Evolutionary conservation across 2,113 vertebrate genomes (phyloP), one percentile per base, ranked within the genome.

Genomic region (Hyperoodon ampullatus): DNA sequence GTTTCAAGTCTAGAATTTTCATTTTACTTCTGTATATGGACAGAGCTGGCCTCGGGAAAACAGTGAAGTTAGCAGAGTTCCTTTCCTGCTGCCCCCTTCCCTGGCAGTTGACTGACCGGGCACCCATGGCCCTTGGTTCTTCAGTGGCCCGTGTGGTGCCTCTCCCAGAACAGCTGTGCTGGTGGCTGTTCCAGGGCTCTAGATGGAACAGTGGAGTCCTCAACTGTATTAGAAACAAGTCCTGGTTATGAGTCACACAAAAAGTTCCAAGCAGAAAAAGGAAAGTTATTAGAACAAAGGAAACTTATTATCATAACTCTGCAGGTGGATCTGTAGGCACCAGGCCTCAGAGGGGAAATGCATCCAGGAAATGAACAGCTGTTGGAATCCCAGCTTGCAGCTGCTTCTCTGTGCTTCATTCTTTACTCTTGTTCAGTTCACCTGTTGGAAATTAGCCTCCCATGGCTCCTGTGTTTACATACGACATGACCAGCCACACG

Each of bases 1-100:
- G 58, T 70, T 96, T 84, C 26, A 53, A 39, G 42, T 60, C 90
- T 84, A 74, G 23, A 90, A 78, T 93, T 88, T 47, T 82, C 39
- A 24, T 53, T 74, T 72, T 24, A 21, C 65, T 53, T 70, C 53
- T 91, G 35, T 39, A 12, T 26, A 26, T 75, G 26, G 80, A 87
- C 44, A 95, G 50, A 81, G 16, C n/a, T 55, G 74, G 28, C 68
- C n/a, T 66, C 1, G 1, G 30, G 44, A 55, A 44, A 90, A 28
- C 1, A 30, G 30, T 35, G 47, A 50, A 9, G 28, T 15, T 35
- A 30, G 13, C 50, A 18, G 35, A 13, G 2, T 16, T 39, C 5
- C 26, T 16, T 39, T 75, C 30, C 50, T 65, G 50, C 50, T 55
- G 12, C 83, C 30, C 71, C 60, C 18, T 61, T 39, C 33, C 23